These are phyloP conservation scores for Syngnathus typhle DNA, from an alignment of 2,113 vertebrate genomes.

Conservation along the genomic window DNA sequence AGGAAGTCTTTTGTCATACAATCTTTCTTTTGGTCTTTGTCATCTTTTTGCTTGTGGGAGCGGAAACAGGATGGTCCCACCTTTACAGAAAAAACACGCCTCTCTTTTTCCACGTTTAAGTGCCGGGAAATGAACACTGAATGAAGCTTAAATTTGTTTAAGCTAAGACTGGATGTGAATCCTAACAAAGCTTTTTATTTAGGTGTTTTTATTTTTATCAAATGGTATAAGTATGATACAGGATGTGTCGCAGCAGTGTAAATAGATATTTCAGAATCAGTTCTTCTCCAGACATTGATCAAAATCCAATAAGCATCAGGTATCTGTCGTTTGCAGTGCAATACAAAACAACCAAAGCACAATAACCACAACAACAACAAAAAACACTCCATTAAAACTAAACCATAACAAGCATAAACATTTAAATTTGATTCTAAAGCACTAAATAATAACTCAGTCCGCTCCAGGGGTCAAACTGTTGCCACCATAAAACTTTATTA, in stretches of 20 bases:
- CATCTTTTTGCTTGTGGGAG: slow-evolving; percentile 22
- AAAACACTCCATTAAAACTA: too few species aligned
- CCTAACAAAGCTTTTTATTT: too few species aligned
- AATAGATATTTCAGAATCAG: not conserved
- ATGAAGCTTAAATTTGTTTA: not conserved
- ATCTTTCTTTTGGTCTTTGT: slow-evolving; percentile 39
- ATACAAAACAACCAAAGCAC: too few species aligned
- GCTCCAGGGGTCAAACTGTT: not conserved
- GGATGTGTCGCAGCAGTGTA: not conserved
- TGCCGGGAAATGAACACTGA: not conserved
- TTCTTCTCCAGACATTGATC: too few species aligned
- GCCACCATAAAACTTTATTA: not conserved
- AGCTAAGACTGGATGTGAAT: not conserved
- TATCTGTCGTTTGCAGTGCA: too few species aligned
- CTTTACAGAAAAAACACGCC: not conserved
- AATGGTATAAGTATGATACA: not conserved
- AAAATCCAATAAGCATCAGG: too few species aligned
- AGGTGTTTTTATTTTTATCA: not conserved
- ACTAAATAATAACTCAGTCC: not conserved
- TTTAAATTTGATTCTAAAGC: too few species aligned
- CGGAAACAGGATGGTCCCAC: slow-evolving; percentile 35
- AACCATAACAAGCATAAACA: too few species aligned
- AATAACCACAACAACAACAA: too few species aligned
- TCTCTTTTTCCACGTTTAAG: not conserved
- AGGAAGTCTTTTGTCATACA: slow-evolving; percentile 53